phyloP scores from a whole-genome alignment of 2,113 vertebrate species.

The Thymallus thymallus region DNA sequence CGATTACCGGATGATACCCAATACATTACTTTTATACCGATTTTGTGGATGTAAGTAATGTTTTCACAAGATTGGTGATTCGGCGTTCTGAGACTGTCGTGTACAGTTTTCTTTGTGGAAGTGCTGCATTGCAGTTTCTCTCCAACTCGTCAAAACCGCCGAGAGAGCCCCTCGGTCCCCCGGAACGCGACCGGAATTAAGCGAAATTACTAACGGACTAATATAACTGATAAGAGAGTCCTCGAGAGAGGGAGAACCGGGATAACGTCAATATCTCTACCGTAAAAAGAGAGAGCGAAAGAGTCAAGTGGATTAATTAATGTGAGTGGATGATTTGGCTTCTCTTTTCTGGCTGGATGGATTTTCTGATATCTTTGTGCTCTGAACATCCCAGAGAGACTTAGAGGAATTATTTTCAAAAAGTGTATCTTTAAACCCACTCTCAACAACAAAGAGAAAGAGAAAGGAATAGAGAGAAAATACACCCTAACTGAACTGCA shows the following conservation, averaged over 20 bases:
- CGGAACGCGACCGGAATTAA: slow-evolving; percentile 71
- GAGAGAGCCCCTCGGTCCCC: slow-evolving; percentile 58
- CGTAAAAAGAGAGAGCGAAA: slow-evolving; percentile 23
- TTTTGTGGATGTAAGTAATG: slow-evolving; percentile 38
- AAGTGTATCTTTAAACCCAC: not conserved
- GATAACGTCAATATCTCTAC: slow-evolving; percentile 15
- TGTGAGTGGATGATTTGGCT: slow-evolving; percentile 43
- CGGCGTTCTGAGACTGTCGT: slow-evolving; percentile 34
- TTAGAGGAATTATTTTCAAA: not conserved
- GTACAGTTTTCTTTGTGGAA: slow-evolving; percentile 52
- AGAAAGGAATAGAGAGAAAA: slow-evolving; percentile 16
- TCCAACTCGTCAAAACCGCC: slow-evolving; percentile 54
- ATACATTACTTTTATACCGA: slow-evolving; percentile 29
- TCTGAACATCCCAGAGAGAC: slow-evolving; percentile 27
- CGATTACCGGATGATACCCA: not conserved
- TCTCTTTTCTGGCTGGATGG: slow-evolving; percentile 47
- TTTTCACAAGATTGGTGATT: not conserved
- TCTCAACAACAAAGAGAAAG: slow-evolving; percentile 16
- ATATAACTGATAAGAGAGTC: slow-evolving; percentile 37
- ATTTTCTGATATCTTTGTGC: slow-evolving; percentile 34
- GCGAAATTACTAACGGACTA: slow-evolving; percentile 52
- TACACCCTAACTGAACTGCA: slow-evolving; percentile 39
- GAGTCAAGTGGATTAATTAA: slow-evolving; percentile 56
- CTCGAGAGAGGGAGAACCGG: slow-evolving; percentile 15
- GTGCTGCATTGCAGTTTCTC: slow-evolving; percentile 81